Conservation (phyloP, 2,113 vertebrate species). For the Apeltes quadracus region DNA sequence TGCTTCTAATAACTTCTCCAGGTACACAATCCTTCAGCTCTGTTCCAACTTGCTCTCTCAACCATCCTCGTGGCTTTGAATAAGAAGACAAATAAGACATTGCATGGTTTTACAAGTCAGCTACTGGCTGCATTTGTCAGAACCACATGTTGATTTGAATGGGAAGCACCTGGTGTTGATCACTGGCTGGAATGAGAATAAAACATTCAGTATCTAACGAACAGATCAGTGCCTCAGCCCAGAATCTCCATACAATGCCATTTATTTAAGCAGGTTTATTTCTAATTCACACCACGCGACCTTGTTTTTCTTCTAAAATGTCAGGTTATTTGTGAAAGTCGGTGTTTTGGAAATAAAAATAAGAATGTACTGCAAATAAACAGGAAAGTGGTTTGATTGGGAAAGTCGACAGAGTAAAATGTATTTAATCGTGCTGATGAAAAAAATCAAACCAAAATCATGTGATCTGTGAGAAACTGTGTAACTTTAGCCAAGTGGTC, state of each 20-base stretch:
- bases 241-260: constrained; percentile 58
- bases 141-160: constrained; percentile 84
- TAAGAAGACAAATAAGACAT: constrained; percentile 71
- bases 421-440: background rate
- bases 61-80: constrained; percentile 66
- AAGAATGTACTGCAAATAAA: constrained; percentile 5
- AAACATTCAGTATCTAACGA: constrained; percentile 50
- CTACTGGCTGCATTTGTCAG: constrained; percentile 79
- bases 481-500: background rate
- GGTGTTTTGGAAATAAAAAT: constrained; percentile 53
- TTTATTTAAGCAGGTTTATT: constrained; percentile 66
- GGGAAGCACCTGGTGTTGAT: constrained; percentile 81
- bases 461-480: background rate
- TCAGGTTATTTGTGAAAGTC: constrained; percentile 23
- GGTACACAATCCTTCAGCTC: constrained; percentile 71
- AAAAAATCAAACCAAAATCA: background rate
- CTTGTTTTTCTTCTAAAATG: constrained; percentile 18
- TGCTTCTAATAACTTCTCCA: constrained; percentile 52
- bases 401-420: background rate
- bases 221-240: constrained; percentile 36
- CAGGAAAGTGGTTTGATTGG: background rate
- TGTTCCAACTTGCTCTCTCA: constrained; percentile 53
- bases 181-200: constrained; percentile 61
- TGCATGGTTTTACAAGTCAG: constrained; percentile 73
- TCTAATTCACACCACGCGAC: constrained; percentile 11